These are phyloP conservation scores for Carcina quercana DNA, from an alignment of 2,888 invertebrate species.

Conservation along the genomic window DNA sequence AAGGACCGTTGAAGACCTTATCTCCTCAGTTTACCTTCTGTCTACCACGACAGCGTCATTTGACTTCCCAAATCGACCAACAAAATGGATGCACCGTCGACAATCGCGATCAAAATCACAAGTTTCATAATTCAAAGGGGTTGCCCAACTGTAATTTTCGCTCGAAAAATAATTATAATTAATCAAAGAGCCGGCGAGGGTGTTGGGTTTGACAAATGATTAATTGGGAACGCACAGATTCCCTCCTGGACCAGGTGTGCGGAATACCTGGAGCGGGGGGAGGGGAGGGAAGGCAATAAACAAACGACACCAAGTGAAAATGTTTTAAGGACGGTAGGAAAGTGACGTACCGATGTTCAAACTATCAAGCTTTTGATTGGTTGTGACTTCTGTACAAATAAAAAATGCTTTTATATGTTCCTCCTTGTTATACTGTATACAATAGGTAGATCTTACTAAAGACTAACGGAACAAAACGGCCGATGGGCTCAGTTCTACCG, in stretches of 20 bases:
- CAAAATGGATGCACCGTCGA: slow-evolving; percentile 1
- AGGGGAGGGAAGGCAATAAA: slow-evolving; percentile 27
- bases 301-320: slow-evolving; percentile 32
- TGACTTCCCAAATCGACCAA: background rate
- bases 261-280: slow-evolving; percentile 9
- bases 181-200: slow-evolving; percentile 26
- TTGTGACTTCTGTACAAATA: no score
- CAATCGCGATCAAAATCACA: slow-evolving; percentile 3
- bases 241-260: slow-evolving; percentile 39
- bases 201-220: slow-evolving; percentile 42
- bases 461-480: no score
- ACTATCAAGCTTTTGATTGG: no score
- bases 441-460: no score
- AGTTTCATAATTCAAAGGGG: slow-evolving; percentile 14
- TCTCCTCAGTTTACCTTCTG: background rate
- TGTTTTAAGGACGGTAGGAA: slow-evolving; percentile 22
- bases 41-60: background rate
- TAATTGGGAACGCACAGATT: slow-evolving; percentile 38
- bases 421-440: no score
- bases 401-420: no score
- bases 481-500: no score
- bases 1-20: no score
- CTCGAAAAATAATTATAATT: slow-evolving; percentile 40
- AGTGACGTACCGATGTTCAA: no score
- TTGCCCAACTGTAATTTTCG: slow-evolving; percentile 24